Evolutionary conservation across 2,888 invertebrate species (phyloP).

Genomic region (Agrochola litura): DNA sequence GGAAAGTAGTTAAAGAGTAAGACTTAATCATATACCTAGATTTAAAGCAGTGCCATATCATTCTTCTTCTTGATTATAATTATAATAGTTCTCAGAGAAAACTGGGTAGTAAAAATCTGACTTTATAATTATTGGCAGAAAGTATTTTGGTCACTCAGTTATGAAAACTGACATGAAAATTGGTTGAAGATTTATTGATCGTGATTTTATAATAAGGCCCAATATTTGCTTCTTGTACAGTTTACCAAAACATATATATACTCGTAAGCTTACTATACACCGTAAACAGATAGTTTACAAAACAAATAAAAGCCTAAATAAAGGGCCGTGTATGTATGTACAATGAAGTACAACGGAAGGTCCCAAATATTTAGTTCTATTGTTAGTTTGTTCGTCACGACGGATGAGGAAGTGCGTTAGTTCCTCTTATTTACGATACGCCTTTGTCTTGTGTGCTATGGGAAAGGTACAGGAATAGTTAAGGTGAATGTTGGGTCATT

Average conservation of each 20-base stretch:
- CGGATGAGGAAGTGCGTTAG: slow-evolving; percentile 76
- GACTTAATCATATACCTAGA: neutral
- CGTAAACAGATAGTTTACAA: slow-evolving; percentile 23
- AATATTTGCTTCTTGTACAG: neutral
- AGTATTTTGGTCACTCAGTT: neutral
- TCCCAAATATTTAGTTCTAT: slow-evolving; percentile 66
- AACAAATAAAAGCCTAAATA: slow-evolving; percentile 39
- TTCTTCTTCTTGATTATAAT: neutral
- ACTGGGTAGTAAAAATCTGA: neutral
- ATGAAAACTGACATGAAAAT: neutral
- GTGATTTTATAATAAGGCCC: neutral
- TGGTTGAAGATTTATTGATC: neutral
- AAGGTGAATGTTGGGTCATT: slow-evolving; percentile 28
- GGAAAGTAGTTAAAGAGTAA: too few species aligned
- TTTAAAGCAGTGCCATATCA: neutral
- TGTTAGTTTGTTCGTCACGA: slow-evolving; percentile 66
- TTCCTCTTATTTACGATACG: slow-evolving; percentile 71
- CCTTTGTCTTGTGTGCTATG: slow-evolving; percentile 53
- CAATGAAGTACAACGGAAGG: slow-evolving; percentile 68
- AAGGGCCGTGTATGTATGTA: slow-evolving; percentile 36
- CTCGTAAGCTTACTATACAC: neutral
- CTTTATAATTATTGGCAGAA: neutral
- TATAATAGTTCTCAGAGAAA: neutral
- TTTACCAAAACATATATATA: neutral
- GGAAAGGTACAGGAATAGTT: slow-evolving; percentile 48